Evolutionary conservation across 1,140 invertebrate species (phyloP), one percentile per base, ranked within the genome.

Genomic region (Drosophila nebulosa): DNA sequence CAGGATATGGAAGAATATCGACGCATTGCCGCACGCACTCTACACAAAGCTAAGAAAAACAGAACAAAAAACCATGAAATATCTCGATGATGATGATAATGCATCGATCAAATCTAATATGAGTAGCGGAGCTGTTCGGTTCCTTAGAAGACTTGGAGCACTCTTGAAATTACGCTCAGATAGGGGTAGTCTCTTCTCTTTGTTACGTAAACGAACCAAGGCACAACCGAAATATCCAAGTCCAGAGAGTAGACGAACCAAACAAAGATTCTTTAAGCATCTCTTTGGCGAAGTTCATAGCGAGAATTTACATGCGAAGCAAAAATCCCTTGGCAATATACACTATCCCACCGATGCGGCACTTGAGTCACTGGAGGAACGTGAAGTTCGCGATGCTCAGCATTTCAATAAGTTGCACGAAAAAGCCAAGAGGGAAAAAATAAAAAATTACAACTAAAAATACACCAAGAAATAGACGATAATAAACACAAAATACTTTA

Each of bases 201-300:
- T 39, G 4, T 39, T 16, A 3, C 5, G 9, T 22, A 10, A 18
- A 22, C 16, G 24, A 21, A 12, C 2, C 12, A 46, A 39, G 4
- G 3, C 1, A 16, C 21, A 61, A 3, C 21, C 35, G 6, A 4
- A 42, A n/a, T 10, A 26, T 32, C n/a, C 39, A 46, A 14, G 10
- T 42, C 6, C 18, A 30, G 9, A 12, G 4, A 0, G 7, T 16
- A 21, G 1, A 4, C 27, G 14, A 24, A 30, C 6, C 36, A 63
- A 26, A 69, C 10, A 14, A 0, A 50, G 57, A 21, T 58, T 69
- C 30, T 16, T 64, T 0, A 56, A 9, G 9, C 36, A 61, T 5
- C 22, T 76, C 18, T 71, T 69, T n/a, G 53, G 22, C 3, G 57
- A 66, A 7, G 56, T 66, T 30, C 27, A 30, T 10, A 42, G 58